These are phyloP conservation scores for Pseudomyrmex cubaensis DNA, from an alignment of 1,140 invertebrate genomes.

Conservation along the genomic window DNA sequence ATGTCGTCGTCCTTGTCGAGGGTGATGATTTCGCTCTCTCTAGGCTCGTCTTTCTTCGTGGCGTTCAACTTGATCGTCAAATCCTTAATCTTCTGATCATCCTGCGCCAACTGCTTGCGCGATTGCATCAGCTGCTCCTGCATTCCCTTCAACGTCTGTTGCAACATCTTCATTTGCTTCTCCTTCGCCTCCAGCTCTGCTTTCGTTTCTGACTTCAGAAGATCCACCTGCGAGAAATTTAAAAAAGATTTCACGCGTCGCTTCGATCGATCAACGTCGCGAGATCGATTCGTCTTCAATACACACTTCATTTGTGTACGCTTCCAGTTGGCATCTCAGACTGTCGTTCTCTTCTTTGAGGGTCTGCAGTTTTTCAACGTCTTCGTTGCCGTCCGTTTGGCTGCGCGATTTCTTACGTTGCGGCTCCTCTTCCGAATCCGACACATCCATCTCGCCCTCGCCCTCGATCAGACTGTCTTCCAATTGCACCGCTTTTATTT, in stretches of 20 bases:
- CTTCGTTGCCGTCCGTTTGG: conserved; percentile 78
- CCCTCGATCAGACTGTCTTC: conserved; percentile 90
- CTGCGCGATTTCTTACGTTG: conserved; percentile 84
- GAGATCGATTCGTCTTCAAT: not conserved
- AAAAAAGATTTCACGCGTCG: not conserved
- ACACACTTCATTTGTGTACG: conserved; percentile 95
- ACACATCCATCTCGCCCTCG: conserved; percentile 94
- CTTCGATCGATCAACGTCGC: not conserved
- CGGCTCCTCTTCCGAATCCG: conserved; percentile 89
- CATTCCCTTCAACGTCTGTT: conserved; percentile 93
- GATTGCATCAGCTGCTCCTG: conserved; percentile 90
- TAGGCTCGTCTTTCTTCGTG: conserved; percentile 78
- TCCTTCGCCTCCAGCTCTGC: conserved; percentile 89
- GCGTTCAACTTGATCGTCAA: conserved; percentile 86
- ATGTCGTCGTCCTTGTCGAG: conserved; percentile 85
- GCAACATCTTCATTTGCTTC: conserved; percentile 90
- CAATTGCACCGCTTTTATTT: conserved; percentile 91
- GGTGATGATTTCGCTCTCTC: conserved; percentile 83
- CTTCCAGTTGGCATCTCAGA: conserved; percentile 96
- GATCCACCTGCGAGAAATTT: conserved; percentile 83
- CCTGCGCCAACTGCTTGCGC: conserved; percentile 87
- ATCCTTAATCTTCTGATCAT: conserved; percentile 87
- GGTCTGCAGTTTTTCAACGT: conserved; percentile 78
- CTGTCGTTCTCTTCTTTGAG: conserved; percentile 95
- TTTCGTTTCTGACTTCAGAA: conserved; percentile 89